Evolutionary conservation across 2,797 vertebrate genomes (phyloP), one percentile per base, ranked within the genome.

Genomic region (Ctenopoma multispine): DNA sequence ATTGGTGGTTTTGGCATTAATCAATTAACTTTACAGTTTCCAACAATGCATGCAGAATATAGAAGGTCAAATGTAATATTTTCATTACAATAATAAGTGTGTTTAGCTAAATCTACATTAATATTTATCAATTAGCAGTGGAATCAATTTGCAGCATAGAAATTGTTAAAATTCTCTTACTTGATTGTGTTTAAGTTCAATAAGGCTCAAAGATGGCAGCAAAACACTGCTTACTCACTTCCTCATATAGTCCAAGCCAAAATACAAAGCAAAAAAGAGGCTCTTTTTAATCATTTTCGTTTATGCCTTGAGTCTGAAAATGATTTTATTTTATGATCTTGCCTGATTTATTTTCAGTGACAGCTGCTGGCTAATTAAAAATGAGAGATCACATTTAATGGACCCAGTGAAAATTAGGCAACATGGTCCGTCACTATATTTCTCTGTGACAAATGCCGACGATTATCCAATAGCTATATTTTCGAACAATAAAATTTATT

Each of bases 201-300:
- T 43, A 10, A 18, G 21, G 1, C 15, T 18, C 14, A 40, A 36
- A 44, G 27, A 27, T 12, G 17, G 17, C 59, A 20, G 14, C 20
- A 1, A 54, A 36, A 55, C 34, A 43, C 47, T 36, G 27, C 38
- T 40, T 44, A 44, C 10, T 49, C 34, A 23, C 9, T 17, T 29
- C 31, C 68, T 23, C 23, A 1, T 38, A 46, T 66, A 21, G 63
- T 55, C 53, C 47, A 14, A 46, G 51, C 34, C 44, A 20, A 56
- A 57, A 60, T 15, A 36, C 24, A 58, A 50, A 47, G 29, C 43
- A 9, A 66, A 38, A 49, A 36, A 54, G 11, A 40, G 38, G 12
- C 12, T 24, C 7, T 15, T n/a, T 60, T 53, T 15, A 48, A 63
- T 72, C 23, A 49, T 64, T 68, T 49, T 43, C 10, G n/a, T 44